Conservation (phyloP, 2,888 invertebrate genomes). For the Protodeltote pygarga region DNA sequence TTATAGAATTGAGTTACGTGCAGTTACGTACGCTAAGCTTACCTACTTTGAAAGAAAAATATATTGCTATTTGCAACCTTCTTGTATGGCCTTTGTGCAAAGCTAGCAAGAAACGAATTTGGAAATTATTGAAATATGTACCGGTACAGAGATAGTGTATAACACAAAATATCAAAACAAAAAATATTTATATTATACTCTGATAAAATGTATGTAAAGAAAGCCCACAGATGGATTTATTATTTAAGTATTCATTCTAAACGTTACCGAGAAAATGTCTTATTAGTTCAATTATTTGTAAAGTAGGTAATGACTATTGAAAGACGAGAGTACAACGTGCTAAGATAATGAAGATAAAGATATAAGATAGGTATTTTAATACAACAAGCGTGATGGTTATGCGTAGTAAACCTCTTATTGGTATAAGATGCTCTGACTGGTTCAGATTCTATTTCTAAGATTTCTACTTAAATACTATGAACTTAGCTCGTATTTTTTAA, state of each 20-base stretch:
- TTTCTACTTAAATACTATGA: slow-evolving; percentile 41
- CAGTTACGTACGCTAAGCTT: slow-evolving; percentile 3
- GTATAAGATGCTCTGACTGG: slow-evolving; percentile 61
- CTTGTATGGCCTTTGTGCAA: not conserved
- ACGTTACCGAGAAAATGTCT: slow-evolving; percentile 48
- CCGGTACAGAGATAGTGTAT: not conserved
- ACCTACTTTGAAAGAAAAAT: not conserved
- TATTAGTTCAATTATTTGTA: slow-evolving; percentile 50
- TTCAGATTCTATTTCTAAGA: slow-evolving; percentile 55
- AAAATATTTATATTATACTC: no score
- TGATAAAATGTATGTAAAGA: no score
- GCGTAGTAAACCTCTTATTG: slow-evolving; percentile 28
- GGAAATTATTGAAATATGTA: not conserved
- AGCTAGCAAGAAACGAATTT: not conserved
- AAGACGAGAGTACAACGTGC: slow-evolving; percentile 27
- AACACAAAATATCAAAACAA: not conserved
- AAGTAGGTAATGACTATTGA: slow-evolving; percentile 14
- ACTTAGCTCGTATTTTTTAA: slow-evolving; percentile 37
- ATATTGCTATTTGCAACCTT: not conserved
- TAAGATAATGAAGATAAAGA: slow-evolving; percentile 21
- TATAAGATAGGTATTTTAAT: slow-evolving; percentile 27
- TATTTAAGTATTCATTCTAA: slow-evolving; percentile 31
- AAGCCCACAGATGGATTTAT: not conserved
- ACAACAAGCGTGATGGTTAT: slow-evolving; percentile 31
- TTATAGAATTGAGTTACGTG: not conserved